phyloP scores from a whole-genome alignment of 2,113 vertebrate species.

The Rostratula benghalensis region DNA sequence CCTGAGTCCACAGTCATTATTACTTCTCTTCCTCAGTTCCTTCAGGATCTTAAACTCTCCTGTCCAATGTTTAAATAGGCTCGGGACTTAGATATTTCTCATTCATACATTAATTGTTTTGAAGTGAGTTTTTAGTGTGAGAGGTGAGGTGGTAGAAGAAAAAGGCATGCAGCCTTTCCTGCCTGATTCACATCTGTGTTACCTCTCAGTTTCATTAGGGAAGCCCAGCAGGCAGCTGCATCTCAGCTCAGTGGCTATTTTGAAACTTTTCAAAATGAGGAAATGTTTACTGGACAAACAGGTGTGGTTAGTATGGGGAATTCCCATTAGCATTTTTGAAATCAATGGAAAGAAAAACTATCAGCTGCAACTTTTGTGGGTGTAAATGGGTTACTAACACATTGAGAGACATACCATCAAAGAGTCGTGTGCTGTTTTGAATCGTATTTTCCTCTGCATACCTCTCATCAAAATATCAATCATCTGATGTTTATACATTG shows the following conservation, averaged over 20 bases:
- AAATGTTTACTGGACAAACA: neutral
- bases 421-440: neutral
- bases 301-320: neutral
- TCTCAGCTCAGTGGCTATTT: neutral
- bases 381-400: neutral
- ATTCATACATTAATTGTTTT: neutral
- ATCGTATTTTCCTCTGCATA: neutral
- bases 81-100: neutral
- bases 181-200: neutral
- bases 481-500: neutral
- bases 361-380: neutral
- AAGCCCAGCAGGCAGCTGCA: neutral
- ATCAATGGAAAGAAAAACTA: neutral
- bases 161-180: neutral
- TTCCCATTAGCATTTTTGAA: neutral
- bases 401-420: neutral
- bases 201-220: neutral
- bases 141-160: neutral
- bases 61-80: neutral
- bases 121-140: neutral
- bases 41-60: neutral
- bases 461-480: neutral
- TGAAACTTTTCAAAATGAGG: neutral
- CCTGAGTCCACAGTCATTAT: neutral
- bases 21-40: neutral